Evolutionary conservation across 2,888 invertebrate genomes (phyloP).

Genomic region (Synergus japonicus): DNA sequence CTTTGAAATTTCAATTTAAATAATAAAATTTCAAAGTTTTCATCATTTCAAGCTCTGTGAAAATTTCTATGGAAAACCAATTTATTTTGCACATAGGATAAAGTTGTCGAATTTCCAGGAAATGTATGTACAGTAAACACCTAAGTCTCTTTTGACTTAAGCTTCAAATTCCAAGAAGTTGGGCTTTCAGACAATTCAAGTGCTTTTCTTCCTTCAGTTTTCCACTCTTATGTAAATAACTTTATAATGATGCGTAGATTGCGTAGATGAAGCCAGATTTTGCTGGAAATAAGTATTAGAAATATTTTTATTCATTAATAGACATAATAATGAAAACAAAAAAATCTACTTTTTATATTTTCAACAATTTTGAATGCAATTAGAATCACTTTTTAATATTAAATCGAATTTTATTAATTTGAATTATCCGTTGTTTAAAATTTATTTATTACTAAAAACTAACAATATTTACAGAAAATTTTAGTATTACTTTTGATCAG

Average conservation of each 20-base stretch:
- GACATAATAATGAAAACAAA: neutral
- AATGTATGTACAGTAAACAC: neutral
- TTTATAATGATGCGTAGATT: neutral
- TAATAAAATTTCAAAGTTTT: too few species aligned
- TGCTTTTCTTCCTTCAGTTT: slow-evolving; percentile 6
- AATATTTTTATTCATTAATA: neutral
- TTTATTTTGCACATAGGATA: neutral
- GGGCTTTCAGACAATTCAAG: slow-evolving; percentile 42
- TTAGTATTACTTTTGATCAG: too few species aligned
- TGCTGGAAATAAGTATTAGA: neutral
- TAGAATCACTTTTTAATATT: neutral
- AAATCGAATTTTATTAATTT: neutral
- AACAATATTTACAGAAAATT: too few species aligned
- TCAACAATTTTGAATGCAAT: neutral
- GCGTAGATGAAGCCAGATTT: neutral
- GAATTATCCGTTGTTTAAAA: neutral
- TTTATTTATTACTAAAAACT: neutral
- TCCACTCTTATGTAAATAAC: slow-evolving; percentile 1
- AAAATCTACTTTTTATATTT: neutral
- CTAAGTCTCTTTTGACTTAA: slow-evolving; percentile 45
- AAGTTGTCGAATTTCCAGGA: slow-evolving; percentile 4
- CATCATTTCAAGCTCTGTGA: neutral
- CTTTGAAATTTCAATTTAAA: too few species aligned
- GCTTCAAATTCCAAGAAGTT: slow-evolving; percentile 53
- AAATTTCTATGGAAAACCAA: neutral